These are phyloP conservation scores for Saturnia pavonia DNA, from an alignment of 2,888 invertebrate species.

Conservation along the genomic window DNA sequence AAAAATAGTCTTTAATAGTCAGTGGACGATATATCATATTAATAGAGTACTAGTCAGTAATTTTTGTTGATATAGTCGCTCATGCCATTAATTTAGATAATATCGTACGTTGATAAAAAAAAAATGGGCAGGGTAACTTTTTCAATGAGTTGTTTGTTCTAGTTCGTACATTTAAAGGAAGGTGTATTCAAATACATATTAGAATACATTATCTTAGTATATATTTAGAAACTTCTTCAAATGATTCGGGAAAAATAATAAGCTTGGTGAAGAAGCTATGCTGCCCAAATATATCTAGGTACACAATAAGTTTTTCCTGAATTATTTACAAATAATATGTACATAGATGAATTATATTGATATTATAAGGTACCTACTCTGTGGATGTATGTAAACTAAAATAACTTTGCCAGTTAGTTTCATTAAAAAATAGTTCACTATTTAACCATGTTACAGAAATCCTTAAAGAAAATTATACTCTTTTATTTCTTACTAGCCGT, in stretches of 20 bases:
- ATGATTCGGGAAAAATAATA: not conserved
- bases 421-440: no score
- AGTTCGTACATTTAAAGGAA: not conserved
- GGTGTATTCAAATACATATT: not conserved
- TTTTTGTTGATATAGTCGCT: conserved; percentile 24
- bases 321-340: no score
- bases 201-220: not conserved
- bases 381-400: not conserved
- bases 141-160: not conserved
- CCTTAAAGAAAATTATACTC: no score
- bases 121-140: not conserved
- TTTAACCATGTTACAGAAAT: no score
- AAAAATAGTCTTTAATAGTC: conserved; percentile 1
- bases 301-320: not conserved
- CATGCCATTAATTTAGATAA: conserved; percentile 4
- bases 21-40: conserved; percentile 13
- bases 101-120: not conserved
- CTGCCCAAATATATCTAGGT: not conserved
- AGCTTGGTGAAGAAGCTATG: not conserved
- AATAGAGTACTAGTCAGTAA: conserved; percentile 28
- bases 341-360: conserved; percentile 2
- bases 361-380: not conserved
- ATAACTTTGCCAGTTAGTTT: conserved; percentile 1
- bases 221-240: not conserved
- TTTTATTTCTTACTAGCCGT: no score